These are phyloP conservation scores for Euplexia lucipara DNA, from an alignment of 2,888 invertebrate species.

Conservation along the genomic window DNA sequence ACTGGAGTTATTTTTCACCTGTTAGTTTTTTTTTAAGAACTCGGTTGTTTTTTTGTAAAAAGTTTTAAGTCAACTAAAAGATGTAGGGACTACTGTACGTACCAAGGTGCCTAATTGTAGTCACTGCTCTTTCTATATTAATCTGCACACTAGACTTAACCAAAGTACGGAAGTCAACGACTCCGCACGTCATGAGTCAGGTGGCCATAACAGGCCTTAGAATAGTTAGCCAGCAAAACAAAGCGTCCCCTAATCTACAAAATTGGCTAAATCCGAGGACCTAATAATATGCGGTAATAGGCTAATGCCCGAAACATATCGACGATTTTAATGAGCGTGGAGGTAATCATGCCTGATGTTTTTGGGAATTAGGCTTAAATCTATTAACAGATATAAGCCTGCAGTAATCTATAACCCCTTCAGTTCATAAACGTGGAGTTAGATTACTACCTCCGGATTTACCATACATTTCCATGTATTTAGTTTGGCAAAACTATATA, in stretches of 20 bases:
- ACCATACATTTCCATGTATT: no score
- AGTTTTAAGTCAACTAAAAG: no score
- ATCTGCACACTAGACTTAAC: neutral
- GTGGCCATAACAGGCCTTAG: slow-evolving; percentile 8
- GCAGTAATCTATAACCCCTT: no score
- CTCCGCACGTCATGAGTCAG: slow-evolving; percentile 11
- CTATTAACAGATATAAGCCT: neutral
- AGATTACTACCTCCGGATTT: no score
- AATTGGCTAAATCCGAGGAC: slow-evolving; percentile 3
- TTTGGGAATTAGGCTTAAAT: neutral
- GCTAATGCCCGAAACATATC: neutral
- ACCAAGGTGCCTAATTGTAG: neutral
- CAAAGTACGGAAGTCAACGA: slow-evolving; percentile 39
- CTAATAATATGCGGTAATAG: neutral
- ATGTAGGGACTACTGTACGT: no score
- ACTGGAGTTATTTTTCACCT: no score
- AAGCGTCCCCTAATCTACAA: slow-evolving; percentile 17
- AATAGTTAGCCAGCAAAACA: slow-evolving; percentile 15
- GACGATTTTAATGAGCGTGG: slow-evolving; percentile 3
- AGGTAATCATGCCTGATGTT: neutral
- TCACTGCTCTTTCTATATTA: neutral
- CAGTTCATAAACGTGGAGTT: no score
- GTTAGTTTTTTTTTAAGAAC: no score
- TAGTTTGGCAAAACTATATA: no score
- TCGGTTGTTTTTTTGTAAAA: no score